phyloP scores from a whole-genome alignment of 2,113 vertebrate species.

The Clarias batrachus region DNA sequence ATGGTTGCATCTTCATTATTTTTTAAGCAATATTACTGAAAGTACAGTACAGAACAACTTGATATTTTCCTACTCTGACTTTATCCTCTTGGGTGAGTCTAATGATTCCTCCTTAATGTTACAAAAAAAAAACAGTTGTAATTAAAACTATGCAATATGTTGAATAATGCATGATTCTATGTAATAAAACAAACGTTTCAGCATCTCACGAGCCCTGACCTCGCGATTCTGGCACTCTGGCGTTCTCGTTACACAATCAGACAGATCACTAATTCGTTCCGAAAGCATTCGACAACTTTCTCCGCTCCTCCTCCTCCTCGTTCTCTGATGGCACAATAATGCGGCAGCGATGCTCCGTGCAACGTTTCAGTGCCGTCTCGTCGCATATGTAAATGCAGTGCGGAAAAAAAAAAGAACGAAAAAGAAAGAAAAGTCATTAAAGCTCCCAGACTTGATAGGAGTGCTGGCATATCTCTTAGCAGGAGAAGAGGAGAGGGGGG shows the following conservation, averaged over 20 bases:
- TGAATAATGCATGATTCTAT: neutral
- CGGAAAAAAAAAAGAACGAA: neutral
- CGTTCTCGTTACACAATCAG: slow-evolving; percentile 31
- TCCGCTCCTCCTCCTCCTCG: neutral
- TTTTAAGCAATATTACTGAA: neutral
- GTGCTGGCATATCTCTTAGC: slow-evolving; percentile 6
- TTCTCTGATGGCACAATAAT: slow-evolving; percentile 7
- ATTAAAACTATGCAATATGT: neutral
- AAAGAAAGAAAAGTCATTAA: neutral
- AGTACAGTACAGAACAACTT: neutral
- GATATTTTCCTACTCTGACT: neutral
- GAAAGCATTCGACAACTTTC: neutral
- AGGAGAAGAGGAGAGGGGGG: too few species aligned
- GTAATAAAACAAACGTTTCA: neutral
- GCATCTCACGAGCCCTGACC: neutral
- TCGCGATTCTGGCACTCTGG: slow-evolving; percentile 10
- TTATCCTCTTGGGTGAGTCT: neutral
- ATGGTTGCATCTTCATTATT: too few species aligned
- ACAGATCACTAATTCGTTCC: slow-evolving; percentile 26
- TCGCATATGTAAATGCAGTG: slow-evolving; percentile 8
- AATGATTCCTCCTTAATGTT: neutral
- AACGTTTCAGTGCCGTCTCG: slow-evolving; percentile 15
- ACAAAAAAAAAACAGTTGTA: neutral
- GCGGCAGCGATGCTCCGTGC: neutral
- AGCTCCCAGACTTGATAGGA: neutral